These are phyloP conservation scores for Ophioninae sp. DNA, from an alignment of 2,888 invertebrate genomes.

Conservation along the genomic window DNA sequence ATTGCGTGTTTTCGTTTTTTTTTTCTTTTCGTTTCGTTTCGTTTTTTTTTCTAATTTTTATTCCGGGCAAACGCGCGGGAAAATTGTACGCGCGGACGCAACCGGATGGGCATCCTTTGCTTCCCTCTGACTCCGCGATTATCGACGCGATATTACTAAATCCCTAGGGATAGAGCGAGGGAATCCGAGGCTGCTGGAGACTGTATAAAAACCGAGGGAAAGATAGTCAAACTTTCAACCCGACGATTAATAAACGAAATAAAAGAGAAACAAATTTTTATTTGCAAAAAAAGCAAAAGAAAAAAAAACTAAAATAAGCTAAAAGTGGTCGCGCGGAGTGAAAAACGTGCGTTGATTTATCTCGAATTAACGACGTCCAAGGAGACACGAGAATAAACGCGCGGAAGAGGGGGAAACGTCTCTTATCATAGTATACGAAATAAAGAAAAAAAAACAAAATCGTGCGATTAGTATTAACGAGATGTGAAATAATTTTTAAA, in stretches of 20 bases:
- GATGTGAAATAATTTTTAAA: slow-evolving; percentile 40
- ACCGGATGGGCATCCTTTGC: slow-evolving; percentile 2
- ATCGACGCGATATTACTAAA: slow-evolving; percentile 25
- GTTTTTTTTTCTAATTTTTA: too few relatives aligned
- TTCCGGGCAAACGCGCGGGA: slow-evolving; percentile 18
- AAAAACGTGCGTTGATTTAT: slow-evolving; percentile 53
- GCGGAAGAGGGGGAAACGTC: slow-evolving; percentile 16
- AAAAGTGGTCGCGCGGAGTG: slow-evolving; percentile 45
- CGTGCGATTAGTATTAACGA: slow-evolving; percentile 63
- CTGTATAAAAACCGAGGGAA: slow-evolving; percentile 38
- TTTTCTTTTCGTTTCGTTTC: too few relatives aligned
- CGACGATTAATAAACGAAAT: slow-evolving; percentile 26
- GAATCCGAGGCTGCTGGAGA: slow-evolving; percentile 9
- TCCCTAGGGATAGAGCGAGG: slow-evolving; percentile 4
- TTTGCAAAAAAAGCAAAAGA: too few relatives aligned
- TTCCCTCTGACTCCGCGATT: slow-evolving; percentile 2
- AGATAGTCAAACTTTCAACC: slow-evolving; percentile 53
- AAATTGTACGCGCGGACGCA: neutral
- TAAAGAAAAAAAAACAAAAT: too few relatives aligned
- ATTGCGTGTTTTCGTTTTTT: slow-evolving; percentile 14
- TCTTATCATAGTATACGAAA: slow-evolving; percentile 42
- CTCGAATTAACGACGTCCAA: slow-evolving; percentile 49
- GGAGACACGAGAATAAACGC: slow-evolving; percentile 35
- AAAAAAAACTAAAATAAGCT: slow-evolving; percentile 5
- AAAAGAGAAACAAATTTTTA: slow-evolving; percentile 16